phyloP scores from a whole-genome alignment of 2,888 invertebrate species.

The Drosophila recens region DNA sequence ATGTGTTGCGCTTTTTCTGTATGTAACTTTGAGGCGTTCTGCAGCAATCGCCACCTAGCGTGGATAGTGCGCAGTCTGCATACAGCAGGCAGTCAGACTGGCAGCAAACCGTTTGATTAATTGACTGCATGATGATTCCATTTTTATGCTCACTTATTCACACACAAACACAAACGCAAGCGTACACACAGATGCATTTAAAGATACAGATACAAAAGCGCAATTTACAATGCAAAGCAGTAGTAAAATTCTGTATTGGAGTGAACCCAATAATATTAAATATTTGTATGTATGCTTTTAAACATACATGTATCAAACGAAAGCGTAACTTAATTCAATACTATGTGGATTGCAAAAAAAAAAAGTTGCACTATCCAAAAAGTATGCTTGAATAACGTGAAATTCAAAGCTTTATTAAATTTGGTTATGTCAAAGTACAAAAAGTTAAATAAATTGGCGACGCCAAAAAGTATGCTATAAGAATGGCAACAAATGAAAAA shows the following conservation, averaged over 20 bases:
- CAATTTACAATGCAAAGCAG: conserved; percentile 38
- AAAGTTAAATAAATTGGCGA: neutral
- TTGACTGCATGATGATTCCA: conserved; percentile 42
- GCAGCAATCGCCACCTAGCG: conserved; percentile 28
- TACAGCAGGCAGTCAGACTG: conserved; percentile 12
- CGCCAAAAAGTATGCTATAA: conserved; percentile 7
- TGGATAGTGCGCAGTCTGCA: neutral
- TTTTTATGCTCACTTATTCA: conserved; percentile 25
- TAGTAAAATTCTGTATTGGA: conserved; percentile 6
- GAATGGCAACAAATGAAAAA: conserved; percentile 1
- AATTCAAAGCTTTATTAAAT: neutral
- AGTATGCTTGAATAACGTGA: neutral
- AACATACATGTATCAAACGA: neutral
- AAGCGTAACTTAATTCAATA: neutral
- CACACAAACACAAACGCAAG: conserved; percentile 1
- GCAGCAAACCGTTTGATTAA: conserved; percentile 37
- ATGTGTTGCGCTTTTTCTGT: neutral
- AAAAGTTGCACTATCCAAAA: neutral
- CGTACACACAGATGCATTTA: conserved; percentile 3
- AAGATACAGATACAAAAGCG: conserved; percentile 9
- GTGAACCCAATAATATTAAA: conserved; percentile 21
- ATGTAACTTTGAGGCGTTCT: conserved; percentile 12
- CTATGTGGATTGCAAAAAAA: neutral
- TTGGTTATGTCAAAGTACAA: neutral
- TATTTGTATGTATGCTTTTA: neutral